Base-by-base conservation (phyloP, 2,113 vertebrate species). In the Ifrita kowaldi region DNA sequence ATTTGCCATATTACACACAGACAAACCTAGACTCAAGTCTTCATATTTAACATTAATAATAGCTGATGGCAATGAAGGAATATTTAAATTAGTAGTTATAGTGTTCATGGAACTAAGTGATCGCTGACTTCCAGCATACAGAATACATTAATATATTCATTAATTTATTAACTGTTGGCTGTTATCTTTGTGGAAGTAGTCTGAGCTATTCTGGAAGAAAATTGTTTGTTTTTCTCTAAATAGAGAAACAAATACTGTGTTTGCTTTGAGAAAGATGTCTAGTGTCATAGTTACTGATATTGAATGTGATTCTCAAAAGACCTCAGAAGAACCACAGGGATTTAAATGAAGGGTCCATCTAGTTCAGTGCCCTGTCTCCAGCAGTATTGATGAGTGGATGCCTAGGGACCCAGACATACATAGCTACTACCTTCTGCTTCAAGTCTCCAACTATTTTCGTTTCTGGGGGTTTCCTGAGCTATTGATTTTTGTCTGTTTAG, bases 81-180 rank as follows among this genome's bases (percentile, higher is more conserved):
- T 91, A 69, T 63, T 90, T 89, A 94, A 92, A 93, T 56, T 4
- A 84, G 87, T 92, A 62, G 83, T 50, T 93, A 86, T 84, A 77
- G 55, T 90, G 60, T 65, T 84, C 26, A 24, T 84, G 39, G 81
- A 87, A 39, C 26, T 94, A 65, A 93, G 74, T 70, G 77, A 96
- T 94, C 3, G 19, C 53, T 85, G 53, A 71, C 24, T 94, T 95
- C 55, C 57, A 77, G 20, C 81, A 79, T 86, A 70, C 93, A 89
- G 44, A 76, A 77, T 81, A 70, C 39, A 11, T 93, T 95, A 57
- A 90, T 90, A 67, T 91, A 26, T 68, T 89, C 4, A 84, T 84
- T 71, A 46, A 44, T 82, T 70, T 52, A 67, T 85, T 70, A 52
- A 67, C 28, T 85, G 5, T 89, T 77, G 49, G 2, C 63, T 77